These are phyloP conservation scores for Balearica regulorum DNA, from an alignment of 2,797 vertebrate genomes.

Conservation along the genomic window DNA sequence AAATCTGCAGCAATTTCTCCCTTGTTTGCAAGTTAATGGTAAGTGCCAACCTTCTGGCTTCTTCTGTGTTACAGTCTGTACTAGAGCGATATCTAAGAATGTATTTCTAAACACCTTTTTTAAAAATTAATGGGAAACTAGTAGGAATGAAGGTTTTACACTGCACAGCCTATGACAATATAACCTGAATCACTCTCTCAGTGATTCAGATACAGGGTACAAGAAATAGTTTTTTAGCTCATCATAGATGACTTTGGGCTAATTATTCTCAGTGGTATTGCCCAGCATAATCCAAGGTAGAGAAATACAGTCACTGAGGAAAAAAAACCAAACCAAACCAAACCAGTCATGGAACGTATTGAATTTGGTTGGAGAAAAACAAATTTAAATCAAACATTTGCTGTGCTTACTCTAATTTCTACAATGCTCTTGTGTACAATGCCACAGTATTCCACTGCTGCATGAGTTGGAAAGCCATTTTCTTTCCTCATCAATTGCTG, in stretches of 20 bases:
- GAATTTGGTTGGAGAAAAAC: background rate
- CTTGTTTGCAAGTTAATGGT: background rate
- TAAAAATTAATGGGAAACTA: background rate
- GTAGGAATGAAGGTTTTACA: background rate
- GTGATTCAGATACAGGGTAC: background rate
- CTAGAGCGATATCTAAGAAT: background rate
- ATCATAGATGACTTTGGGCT: background rate
- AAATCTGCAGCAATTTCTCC: slow-evolving; percentile 3
- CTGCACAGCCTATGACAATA: background rate
- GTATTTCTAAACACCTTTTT: background rate
- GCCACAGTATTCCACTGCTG: background rate
- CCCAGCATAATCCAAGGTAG: background rate
- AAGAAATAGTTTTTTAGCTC: background rate
- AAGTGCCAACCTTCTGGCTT: background rate
- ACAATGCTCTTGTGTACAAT: background rate
- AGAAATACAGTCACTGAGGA: background rate
- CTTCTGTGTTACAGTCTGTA: background rate
- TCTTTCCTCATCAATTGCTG: background rate
- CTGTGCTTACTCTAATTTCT: slow-evolving; percentile 34
- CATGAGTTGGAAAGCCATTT: background rate
- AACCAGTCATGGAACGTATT: background rate
- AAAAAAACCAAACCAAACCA: background rate
- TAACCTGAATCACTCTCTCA: background rate
- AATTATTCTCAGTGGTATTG: background rate
- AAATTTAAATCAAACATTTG: background rate